Conservation (phyloP, 2,888 invertebrate species). For the Heliconius erato region DNA sequence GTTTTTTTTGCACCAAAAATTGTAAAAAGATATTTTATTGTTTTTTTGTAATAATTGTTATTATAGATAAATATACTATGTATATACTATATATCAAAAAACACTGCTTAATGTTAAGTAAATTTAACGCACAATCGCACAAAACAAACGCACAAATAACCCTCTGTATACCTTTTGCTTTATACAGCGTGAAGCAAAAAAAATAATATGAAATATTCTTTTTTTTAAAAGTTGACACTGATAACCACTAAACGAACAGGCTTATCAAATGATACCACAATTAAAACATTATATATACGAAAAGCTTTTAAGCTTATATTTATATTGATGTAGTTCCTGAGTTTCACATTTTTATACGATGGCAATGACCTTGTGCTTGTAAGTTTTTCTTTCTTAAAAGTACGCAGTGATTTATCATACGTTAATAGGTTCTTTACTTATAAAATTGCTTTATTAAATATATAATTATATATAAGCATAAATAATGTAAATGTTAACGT, state of each 20-base stretch:
- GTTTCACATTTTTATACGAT: constrained; percentile 19
- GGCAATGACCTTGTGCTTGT: constrained; percentile 20
- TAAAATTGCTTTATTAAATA: background rate
- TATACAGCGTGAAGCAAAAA: too few species aligned
- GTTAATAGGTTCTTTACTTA: background rate
- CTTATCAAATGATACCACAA: background rate
- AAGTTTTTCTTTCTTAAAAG: background rate
- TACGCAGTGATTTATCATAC: background rate
- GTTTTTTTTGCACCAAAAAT: too few species aligned
- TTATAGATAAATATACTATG: too few species aligned
- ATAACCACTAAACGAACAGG: background rate
- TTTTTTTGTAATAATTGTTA: too few species aligned
- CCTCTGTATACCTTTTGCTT: too few species aligned
- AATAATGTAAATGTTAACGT: background rate
- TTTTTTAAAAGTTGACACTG: too few species aligned
- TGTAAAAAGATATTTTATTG: too few species aligned
- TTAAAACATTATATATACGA: background rate
- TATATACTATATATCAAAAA: too few species aligned
- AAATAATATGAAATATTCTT: too few species aligned
- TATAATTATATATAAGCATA: background rate
- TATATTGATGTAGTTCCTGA: constrained; percentile 10
- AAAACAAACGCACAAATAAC: too few species aligned
- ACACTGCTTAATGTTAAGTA: too few species aligned
- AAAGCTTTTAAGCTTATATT: constrained; percentile 19
- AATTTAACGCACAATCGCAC: too few species aligned